phyloP scores from a whole-genome alignment of 2,113 vertebrate species.

The Petromus typicus region DNA sequence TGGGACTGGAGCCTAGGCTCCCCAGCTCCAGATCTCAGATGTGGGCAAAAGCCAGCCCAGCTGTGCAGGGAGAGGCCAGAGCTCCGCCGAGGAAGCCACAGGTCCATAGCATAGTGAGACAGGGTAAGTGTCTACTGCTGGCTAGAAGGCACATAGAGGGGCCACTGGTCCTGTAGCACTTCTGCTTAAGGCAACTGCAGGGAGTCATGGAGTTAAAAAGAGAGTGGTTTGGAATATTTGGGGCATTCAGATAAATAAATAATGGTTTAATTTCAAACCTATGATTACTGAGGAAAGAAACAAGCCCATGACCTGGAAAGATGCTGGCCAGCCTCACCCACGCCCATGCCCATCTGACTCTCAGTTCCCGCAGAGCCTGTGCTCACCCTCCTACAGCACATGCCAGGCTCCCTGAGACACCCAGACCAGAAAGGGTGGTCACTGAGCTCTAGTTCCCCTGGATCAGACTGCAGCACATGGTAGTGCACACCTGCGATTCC shows the following conservation, averaged over 20 bases:
- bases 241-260: neutral
- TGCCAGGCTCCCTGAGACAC: accelerated
- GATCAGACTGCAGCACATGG: neutral
- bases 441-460: accelerated
- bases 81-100: neutral
- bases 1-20: neutral
- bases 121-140: too few relatives aligned
- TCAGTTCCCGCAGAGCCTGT: neutral
- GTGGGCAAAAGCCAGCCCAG: neutral
- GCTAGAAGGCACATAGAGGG: too few relatives aligned
- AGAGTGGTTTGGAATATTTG: neutral
- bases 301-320: accelerated
- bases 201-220: neutral
- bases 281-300: neutral
- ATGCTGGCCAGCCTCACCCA: accelerated
- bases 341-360: accelerated
- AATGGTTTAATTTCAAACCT: neutral
- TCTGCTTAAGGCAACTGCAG: neutral
- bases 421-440: accelerated
- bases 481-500: neutral
- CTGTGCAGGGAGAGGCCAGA: neutral
- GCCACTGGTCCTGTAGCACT: accelerated
- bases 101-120: neutral
- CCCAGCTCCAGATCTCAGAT: accelerated
- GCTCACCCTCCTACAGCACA: neutral